Conservation (phyloP, 2,113 vertebrate species). For the Limnothrissa miodon region DNA sequence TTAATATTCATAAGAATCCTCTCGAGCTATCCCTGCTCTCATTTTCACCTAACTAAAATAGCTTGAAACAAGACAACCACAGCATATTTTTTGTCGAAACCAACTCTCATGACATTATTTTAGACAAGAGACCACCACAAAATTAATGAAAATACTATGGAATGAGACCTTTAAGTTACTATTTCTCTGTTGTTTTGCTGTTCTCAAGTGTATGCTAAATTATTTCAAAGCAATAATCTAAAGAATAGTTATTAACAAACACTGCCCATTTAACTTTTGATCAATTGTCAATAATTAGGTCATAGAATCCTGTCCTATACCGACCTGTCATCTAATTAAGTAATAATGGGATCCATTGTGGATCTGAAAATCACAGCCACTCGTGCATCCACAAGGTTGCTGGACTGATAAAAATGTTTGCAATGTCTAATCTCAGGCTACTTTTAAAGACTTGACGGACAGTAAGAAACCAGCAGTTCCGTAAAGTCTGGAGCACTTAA, state of each 20-base stretch:
- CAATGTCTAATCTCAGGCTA: slow-evolving; percentile 48
- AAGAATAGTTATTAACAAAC: slow-evolving; percentile 37
- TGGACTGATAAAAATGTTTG: slow-evolving; percentile 36
- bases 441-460: slow-evolving; percentile 51
- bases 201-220: slow-evolving; percentile 58
- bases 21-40: no score
- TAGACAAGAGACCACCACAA: no score
- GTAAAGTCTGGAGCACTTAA: slow-evolving; percentile 51
- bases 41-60: no score
- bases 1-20: no score
- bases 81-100: no score
- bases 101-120: no score
- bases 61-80: no score
- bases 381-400: slow-evolving; percentile 17
- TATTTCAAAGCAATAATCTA: slow-evolving; percentile 46
- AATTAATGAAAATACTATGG: no score
- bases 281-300: neutral
- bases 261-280: slow-evolving; percentile 28
- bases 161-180: no score
- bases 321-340: neutral
- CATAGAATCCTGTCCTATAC: no score
- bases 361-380: neutral
- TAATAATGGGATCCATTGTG: neutral
- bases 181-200: no score
- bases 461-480: slow-evolving; percentile 47